Evolutionary conservation across 2,113 vertebrate species (phyloP).

Genomic region (Garra rufa): DNA sequence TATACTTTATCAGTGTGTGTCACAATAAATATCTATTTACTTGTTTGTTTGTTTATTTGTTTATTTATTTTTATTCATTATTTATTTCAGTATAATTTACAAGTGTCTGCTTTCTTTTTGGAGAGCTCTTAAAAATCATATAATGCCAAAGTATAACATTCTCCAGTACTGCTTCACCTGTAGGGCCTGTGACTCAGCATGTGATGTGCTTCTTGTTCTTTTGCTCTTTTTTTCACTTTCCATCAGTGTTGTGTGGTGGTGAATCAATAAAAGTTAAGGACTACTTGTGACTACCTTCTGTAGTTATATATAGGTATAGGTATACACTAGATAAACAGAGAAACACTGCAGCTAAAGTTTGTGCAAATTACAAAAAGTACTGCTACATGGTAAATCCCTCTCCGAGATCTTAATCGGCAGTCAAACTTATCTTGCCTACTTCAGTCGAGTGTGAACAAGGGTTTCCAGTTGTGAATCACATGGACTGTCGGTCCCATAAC

Average conservation of each 20-base stretch:
- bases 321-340: not conserved
- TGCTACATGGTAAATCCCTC: not conserved
- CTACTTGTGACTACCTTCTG: not conserved
- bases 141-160: not conserved
- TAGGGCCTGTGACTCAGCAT: not conserved
- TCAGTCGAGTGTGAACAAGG: not conserved
- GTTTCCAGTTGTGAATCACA: not conserved
- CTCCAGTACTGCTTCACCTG: not conserved
- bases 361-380: not conserved
- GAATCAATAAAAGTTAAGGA: not conserved
- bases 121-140: not conserved
- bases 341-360: not conserved
- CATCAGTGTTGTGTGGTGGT: not conserved
- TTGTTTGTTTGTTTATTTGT: too few species aligned
- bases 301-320: not conserved
- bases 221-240: not conserved
- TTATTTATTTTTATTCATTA: too few species aligned
- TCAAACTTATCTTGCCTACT: not conserved
- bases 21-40: too few species aligned
- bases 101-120: not conserved
- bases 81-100: not conserved
- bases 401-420: not conserved
- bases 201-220: not conserved
- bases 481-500: not conserved
- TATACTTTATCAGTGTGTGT: too few species aligned